Conservation (phyloP, 2,113 vertebrate species). For the Vombatus ursinus region DNA sequence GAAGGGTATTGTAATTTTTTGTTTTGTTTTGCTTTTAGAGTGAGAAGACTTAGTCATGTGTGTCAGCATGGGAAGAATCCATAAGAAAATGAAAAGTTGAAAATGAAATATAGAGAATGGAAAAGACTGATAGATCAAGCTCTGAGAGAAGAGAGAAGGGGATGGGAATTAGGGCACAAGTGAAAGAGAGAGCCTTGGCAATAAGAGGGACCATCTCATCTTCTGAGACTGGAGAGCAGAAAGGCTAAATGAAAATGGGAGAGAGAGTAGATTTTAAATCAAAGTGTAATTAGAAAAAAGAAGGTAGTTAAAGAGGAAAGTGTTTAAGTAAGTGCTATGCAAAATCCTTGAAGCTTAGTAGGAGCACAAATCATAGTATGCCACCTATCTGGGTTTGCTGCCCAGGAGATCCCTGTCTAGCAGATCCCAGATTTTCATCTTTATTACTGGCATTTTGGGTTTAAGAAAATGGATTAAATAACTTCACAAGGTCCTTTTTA, state of each 20-base stretch:
- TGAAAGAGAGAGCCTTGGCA: not conserved
- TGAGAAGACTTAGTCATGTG: not conserved
- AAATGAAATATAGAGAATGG: not conserved
- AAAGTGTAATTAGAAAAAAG: not conserved
- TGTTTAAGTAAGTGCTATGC: constrained; percentile 18
- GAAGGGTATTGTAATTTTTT: not conserved
- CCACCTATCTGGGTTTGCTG: not conserved
- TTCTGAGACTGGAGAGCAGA: not conserved
- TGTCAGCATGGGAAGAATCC: not conserved
- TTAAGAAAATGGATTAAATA: constrained; percentile 32
- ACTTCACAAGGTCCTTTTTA: not conserved
- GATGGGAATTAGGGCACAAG: not conserved
- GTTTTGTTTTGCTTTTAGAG: not conserved
- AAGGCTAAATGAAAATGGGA: not conserved
- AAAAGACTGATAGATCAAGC: not conserved
- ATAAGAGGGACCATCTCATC: not conserved
- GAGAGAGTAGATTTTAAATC: not conserved
- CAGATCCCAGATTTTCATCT: not conserved
- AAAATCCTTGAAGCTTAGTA: constrained; percentile 29
- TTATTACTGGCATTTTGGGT: constrained; percentile 2
- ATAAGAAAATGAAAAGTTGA: not conserved
- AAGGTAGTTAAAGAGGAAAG: constrained; percentile 33
- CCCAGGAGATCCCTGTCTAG: not conserved
- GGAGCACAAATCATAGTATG: constrained; percentile 21
- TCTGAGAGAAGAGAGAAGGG: not conserved